These are phyloP conservation scores for Leuctra nigra DNA, from an alignment of 2,888 invertebrate genomes.

Conservation along the genomic window DNA sequence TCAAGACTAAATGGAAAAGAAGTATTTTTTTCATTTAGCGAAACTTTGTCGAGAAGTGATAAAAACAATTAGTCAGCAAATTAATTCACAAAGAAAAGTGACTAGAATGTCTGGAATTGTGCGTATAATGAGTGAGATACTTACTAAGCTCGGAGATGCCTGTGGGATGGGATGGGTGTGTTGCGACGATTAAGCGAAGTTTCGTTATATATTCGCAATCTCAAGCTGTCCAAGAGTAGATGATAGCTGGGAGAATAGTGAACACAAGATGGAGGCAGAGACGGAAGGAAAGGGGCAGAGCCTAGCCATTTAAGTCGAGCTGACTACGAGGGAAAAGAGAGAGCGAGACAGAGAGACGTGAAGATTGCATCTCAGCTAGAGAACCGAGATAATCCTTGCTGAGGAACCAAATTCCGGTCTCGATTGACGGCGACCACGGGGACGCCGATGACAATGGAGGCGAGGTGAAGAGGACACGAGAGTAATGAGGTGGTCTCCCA, in stretches of 20 bases:
- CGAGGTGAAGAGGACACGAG: not conserved
- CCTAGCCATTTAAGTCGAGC: constrained; percentile 4
- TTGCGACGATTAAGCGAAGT: not conserved
- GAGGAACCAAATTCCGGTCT: constrained; percentile 7
- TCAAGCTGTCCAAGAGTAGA: not conserved
- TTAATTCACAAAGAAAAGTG: no score
- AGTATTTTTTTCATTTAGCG: no score
- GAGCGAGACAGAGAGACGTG: not conserved
- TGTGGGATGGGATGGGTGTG: no score
- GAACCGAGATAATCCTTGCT: not conserved
- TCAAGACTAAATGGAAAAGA: no score
- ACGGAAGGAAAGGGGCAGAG: not conserved
- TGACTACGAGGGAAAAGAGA: constrained; percentile 12
- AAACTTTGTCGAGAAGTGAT: no score
- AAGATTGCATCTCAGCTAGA: not conserved
- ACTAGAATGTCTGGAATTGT: no score
- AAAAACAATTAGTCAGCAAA: no score
- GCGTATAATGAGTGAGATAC: no score
- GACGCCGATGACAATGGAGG: not conserved
- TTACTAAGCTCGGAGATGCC: no score
- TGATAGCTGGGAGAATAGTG: not conserved
- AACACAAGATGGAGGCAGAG: not conserved
- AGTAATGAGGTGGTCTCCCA: constrained; percentile 4
- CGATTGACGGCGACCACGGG: constrained; percentile 10
- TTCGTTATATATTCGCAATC: not conserved